A percentile compares a stretch with the other conserved stretches of the same genome.
Conservation (phyloP, 2,797 vertebrate species). For the Vipera ursinii region DNA sequence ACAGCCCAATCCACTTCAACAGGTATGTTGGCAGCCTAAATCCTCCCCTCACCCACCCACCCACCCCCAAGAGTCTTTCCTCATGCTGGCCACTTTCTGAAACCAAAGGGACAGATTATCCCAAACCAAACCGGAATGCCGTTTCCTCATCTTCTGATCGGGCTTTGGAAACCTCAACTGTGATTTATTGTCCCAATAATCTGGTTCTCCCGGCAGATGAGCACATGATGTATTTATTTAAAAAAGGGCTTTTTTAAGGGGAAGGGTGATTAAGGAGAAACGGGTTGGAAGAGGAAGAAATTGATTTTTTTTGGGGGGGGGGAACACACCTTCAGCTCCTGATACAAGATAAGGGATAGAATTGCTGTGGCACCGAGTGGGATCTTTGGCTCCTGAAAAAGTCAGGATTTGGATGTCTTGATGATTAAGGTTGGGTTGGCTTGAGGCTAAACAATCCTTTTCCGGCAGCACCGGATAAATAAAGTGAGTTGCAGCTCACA, state of each 20-base stretch:
- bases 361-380: background rate
- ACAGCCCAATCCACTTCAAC: slow-evolving; percentile 77
- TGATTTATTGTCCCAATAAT: slow-evolving; percentile 19
- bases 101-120: background rate
- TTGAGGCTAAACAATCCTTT: background rate
- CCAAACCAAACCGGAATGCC: too few species aligned
- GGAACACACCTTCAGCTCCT: background rate
- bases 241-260: background rate
- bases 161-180: background rate
- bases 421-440: background rate
- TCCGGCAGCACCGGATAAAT: background rate
- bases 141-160: background rate
- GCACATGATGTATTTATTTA: background rate
- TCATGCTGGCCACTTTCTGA: background rate
- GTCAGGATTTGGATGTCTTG: background rate
- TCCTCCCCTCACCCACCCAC: background rate
- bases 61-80: background rate
- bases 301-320: too few species aligned
- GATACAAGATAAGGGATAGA: background rate
- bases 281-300: background rate
- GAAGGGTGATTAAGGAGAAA: background rate
- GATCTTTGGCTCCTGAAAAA: background rate
- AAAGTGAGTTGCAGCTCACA: background rate
- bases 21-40: slow-evolving; percentile 52
- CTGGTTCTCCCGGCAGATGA: background rate